Conservation (phyloP, 2,888 invertebrate species). For the Caenorhabditis angaria region DNA sequence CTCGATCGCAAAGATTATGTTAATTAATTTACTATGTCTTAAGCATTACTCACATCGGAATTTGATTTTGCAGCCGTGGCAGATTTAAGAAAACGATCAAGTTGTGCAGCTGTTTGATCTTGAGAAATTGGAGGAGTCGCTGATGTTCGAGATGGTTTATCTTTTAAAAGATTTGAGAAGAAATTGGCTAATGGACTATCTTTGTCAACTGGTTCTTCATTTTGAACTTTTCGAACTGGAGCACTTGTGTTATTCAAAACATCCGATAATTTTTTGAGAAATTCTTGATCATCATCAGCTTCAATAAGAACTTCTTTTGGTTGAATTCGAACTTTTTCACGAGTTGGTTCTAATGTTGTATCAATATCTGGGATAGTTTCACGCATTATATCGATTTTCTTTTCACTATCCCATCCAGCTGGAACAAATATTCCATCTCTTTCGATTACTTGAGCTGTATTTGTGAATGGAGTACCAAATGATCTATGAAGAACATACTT, state of each 20-base stretch:
- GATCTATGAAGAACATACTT: constrained; percentile 70
- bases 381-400: constrained; percentile 60
- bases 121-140: constrained; percentile 18
- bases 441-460: constrained; percentile 67
- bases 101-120: constrained; percentile 33
- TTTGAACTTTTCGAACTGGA: constrained; percentile 6
- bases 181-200: constrained; percentile 67
- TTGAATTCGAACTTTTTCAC: constrained; percentile 42
- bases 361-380: constrained; percentile 52
- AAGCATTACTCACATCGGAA: background rate
- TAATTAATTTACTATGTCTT: background rate
- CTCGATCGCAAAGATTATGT: background rate
- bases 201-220: constrained; percentile 47
- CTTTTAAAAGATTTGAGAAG: constrained; percentile 68
- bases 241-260: constrained; percentile 12
- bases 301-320: constrained; percentile 52
- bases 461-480: constrained; percentile 65
- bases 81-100: constrained; percentile 47
- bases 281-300: constrained; percentile 62
- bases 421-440: constrained; percentile 68
- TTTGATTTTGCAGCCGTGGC: constrained; percentile 21
- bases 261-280: constrained; percentile 26
- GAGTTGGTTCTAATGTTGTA: constrained; percentile 53
- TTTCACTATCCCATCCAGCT: constrained; percentile 69
- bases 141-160: constrained; percentile 12